Base-by-base conservation (phyloP, 2,113 vertebrate species). In the Phaethornis superciliosus region DNA sequence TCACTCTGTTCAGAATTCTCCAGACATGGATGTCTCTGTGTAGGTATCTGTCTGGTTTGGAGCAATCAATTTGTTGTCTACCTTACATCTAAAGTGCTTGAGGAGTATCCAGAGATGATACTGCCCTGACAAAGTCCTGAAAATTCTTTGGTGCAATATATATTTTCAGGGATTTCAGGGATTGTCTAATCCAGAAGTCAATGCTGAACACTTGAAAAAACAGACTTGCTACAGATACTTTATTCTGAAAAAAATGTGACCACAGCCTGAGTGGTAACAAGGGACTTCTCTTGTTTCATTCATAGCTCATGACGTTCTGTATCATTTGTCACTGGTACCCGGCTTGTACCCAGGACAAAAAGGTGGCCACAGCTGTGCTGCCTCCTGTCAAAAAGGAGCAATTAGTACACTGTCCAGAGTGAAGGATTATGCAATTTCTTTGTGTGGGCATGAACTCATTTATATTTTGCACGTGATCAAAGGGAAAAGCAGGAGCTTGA, bases 341-440 rank as follows among this genome's bases (percentile, higher is more conserved):
- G 59, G 30, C 10, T 81, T 62, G 16, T 40, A 74, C 22, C 19
- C 47, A 81, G 37, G 58, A 59, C 52, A 77, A 76, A 37, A 33
- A 64, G 6, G 9, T 81, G 40, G 30, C n/a, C 69, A 40, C 16
- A 49, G 13, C 26, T 69, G 32, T 70, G 60, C 42, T 83, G 40
- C 32, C 59, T 83, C 28, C 60, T 82, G 5, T 37, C n/a, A 71
- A 26, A 40, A 74, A 55, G 4, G 37, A 79, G 40, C 5, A n/a
- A 47, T 26, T 58, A 35, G 9, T 22, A 19, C 0, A 0, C 42
- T n/a, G n/a, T 85, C 63, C 26, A 46, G 37, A 70, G 30, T 37
- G 30, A 85, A 62, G 30, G 75, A 56, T 33, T 8, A 12, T 32
- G 23, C 44, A 60, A 18, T 80, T 80, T 33, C 44, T 85, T 58